Conservation (phyloP, 2,888 invertebrate species). For the Galerucella pusilla region DNA sequence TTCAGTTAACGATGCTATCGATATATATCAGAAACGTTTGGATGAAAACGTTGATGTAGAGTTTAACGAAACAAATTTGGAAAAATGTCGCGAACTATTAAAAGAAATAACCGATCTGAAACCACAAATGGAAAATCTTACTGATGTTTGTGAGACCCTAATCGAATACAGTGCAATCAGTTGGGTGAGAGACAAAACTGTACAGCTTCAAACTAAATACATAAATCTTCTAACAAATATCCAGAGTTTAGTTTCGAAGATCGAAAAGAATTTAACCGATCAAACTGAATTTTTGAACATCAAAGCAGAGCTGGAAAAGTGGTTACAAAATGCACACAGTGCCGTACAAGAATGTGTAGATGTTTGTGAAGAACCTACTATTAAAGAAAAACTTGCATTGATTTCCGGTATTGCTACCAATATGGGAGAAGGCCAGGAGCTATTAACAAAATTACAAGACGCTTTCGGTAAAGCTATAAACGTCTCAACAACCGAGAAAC, state of each 20-base stretch:
- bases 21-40: conserved; percentile 74
- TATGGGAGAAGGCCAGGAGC: conserved; percentile 86
- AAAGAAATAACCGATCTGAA: conserved; percentile 82
- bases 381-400: conserved; percentile 84
- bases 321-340: conserved; percentile 85
- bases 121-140: conserved; percentile 82
- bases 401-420: conserved; percentile 76
- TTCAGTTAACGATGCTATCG: conserved; percentile 80
- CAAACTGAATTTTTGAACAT: conserved; percentile 91
- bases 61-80: conserved; percentile 82
- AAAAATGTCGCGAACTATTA: conserved; percentile 78
- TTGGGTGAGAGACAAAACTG: conserved; percentile 87
- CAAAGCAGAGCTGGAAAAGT: conserved; percentile 83
- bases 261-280: conserved; percentile 91
- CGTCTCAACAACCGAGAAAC: conserved; percentile 83
- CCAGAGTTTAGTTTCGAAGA: conserved; percentile 84
- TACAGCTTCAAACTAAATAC: conserved; percentile 84
- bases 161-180: conserved; percentile 89
- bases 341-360: conserved; percentile 86
- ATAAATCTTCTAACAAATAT: conserved; percentile 81
- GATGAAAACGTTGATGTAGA: conserved; percentile 73
- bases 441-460: conserved; percentile 84
- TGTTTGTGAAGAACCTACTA: conserved; percentile 80
- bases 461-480: conserved; percentile 87
- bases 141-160: conserved; percentile 86